A percentile compares a stretch with the other conserved stretches of the same genome.
These are phyloP conservation scores for Notarius lentiginosus DNA, from an alignment of 2,113 vertebrate species.

Conservation along the genomic window DNA sequence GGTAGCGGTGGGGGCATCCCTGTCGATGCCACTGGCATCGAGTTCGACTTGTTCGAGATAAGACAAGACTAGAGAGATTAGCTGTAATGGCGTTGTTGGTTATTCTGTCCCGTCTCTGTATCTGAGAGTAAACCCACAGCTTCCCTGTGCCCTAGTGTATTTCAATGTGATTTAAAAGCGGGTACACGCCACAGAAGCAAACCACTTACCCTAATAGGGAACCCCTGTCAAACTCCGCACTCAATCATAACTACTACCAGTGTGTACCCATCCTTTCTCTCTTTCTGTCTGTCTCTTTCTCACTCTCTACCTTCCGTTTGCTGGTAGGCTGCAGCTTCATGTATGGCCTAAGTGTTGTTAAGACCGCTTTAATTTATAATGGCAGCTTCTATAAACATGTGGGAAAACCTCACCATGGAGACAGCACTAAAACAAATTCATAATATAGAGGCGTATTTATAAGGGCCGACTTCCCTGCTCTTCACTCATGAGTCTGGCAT, in stretches of 20 bases:
- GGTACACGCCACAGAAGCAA: not conserved
- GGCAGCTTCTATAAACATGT: conserved; percentile 76
- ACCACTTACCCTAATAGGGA: conserved; percentile 37
- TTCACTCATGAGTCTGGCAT: conserved; percentile 42
- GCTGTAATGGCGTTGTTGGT: not conserved
- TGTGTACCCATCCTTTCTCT: conserved; percentile 48
- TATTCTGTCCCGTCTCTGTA: not conserved
- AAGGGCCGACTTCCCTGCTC: conserved; percentile 63
- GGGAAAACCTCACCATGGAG: conserved; percentile 78
- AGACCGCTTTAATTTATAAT: conserved; percentile 79
- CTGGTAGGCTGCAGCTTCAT: conserved; percentile 54
- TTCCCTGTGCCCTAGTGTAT: not conserved
- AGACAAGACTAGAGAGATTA: not conserved
- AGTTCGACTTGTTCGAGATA: not conserved
- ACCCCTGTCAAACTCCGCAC: conserved; percentile 23
- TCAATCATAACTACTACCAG: conserved; percentile 2
- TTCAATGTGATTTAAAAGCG: conserved; percentile 25
- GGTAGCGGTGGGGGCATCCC: not conserved
- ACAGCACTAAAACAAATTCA: conserved; percentile 80
- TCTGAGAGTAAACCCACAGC: not conserved
- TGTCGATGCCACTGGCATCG: not conserved
- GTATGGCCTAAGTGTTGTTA: conserved; percentile 75
- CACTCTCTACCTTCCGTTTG: conserved; percentile 52
- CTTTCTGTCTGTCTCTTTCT: conserved; percentile 53
- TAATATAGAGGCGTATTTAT: conserved; percentile 76